Base-by-base conservation (phyloP, 1,140 invertebrate species). In the Neotoxoptera formosana region DNA sequence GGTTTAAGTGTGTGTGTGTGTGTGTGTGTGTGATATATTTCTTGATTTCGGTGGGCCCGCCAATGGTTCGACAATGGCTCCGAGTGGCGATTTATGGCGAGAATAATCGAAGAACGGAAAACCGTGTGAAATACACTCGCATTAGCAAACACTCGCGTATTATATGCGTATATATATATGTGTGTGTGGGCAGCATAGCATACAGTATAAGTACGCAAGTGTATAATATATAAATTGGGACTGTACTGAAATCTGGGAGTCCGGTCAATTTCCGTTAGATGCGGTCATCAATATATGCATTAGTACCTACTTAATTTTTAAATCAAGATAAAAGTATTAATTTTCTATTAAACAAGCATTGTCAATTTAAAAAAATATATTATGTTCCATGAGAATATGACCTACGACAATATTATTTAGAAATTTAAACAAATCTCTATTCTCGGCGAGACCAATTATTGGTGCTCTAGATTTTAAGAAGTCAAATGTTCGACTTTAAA, bases 71-170 rank as follows among this genome's bases (percentile, higher is more conserved):
- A 90, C 88, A 90, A 90, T 90, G 88, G 88, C 20, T 20, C 45
- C 47, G n/a, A 90, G 53, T 41, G 14, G 25, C 89, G 89, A 90
- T 90, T 90, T 90, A 90, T 67, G 89, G 89, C 48, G 56, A 67
- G 36, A 67, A 90, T 60, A 67, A 60, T 90, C 45, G 89, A 67
- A 60, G 36, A 90, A 45, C 25, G 56, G 23, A 90, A 60, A 41
- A 41, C 23, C 48, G 87, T 53, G 17, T 30, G 47, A n/a, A 48
- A 21, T n/a, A 30, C 30, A 48, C 86, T 20, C 45, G 30, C 47
- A 87, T 87, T 87, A 87, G 86, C 25, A 87, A 87, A 87, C 86
- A 87, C 45, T 48, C 60, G 30, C n/a, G 30, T 17, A 76, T 76
- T 76, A n/a, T 67, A 67, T 67, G 23, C 20, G 23, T 51, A 51